Evolutionary conservation across 2,888 invertebrate genomes (phyloP).

Genomic region (Acholoe squamosa): DNA sequence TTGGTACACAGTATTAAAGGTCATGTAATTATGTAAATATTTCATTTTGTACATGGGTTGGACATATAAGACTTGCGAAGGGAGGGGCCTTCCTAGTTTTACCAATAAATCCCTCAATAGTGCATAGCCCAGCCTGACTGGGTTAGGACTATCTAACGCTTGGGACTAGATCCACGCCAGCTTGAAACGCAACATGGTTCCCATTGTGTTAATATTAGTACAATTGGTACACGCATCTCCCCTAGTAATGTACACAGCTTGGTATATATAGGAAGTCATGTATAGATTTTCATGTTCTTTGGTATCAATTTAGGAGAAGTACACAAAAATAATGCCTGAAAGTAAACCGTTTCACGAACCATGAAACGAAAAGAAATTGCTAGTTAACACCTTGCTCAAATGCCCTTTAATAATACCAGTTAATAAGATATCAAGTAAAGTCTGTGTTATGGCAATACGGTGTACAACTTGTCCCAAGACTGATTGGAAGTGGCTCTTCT

Average conservation of each 20-base stretch:
- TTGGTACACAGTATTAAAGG: slow-evolving; percentile 64
- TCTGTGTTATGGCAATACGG: not conserved
- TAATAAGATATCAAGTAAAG: not conserved
- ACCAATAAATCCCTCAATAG: not conserved
- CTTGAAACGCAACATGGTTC: not conserved
- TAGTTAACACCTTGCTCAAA: not conserved
- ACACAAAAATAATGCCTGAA: no score
- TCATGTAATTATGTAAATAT: slow-evolving; percentile 65
- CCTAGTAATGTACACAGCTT: slow-evolving; percentile 51
- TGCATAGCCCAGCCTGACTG: not conserved
- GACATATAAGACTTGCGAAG: slow-evolving; percentile 45
- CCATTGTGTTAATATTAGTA: not conserved
- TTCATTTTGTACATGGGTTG: slow-evolving; percentile 62
- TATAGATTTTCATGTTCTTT: no score
- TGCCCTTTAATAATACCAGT: not conserved
- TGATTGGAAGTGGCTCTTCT: no score
- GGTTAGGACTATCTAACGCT: not conserved
- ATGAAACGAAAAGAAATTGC: not conserved
- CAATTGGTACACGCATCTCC: slow-evolving; percentile 27
- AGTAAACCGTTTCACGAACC: no score
- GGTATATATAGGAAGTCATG: not conserved
- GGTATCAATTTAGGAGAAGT: no score
- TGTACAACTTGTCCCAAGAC: no score
- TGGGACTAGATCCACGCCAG: not conserved
- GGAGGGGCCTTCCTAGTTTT: not conserved